Evolutionary conservation across 1,140 invertebrate genomes (phyloP).

Genomic region (Parasteatoda tepidariorum): DNA sequence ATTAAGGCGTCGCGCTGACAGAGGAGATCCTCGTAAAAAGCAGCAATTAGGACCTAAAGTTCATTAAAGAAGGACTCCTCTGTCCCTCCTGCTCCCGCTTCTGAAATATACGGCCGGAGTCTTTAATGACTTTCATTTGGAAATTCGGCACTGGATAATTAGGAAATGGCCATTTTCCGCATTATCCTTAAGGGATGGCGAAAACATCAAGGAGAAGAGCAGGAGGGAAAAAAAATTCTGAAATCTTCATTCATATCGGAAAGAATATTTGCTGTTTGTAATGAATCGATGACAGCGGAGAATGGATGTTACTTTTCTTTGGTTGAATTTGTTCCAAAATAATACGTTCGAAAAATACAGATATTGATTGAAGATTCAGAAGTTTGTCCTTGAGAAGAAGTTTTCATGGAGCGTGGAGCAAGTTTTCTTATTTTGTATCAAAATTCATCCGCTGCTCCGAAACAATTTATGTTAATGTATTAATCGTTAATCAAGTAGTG

Average conservation of each 20-base stretch:
- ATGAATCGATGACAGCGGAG: too few relatives aligned
- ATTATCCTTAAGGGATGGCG: neutral
- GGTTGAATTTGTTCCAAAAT: too few relatives aligned
- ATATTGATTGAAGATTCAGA: too few relatives aligned
- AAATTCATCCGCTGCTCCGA: too few relatives aligned
- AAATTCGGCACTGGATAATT: conserved; percentile 42
- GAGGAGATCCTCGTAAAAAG: conserved; percentile 36
- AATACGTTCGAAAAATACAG: too few relatives aligned
- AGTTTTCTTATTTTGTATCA: too few relatives aligned
- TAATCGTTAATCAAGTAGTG: too few relatives aligned
- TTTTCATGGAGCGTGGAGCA: too few relatives aligned
- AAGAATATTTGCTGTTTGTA: neutral
- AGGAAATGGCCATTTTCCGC: conserved; percentile 42
- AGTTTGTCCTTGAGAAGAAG: too few relatives aligned
- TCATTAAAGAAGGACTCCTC: conserved; percentile 24
- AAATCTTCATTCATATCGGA: neutral
- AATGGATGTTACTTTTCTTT: too few relatives aligned
- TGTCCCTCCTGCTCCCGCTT: neutral
- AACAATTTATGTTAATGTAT: too few relatives aligned
- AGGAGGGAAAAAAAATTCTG: neutral
- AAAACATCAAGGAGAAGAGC: neutral
- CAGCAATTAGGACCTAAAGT: conserved; percentile 38
- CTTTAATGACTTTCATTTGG: conserved; percentile 45
- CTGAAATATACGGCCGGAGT: conserved; percentile 12
- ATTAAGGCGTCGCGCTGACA: conserved; percentile 32